phyloP scores from a whole-genome alignment of 2,888 invertebrate genomes.

The Athalia circularis region DNA sequence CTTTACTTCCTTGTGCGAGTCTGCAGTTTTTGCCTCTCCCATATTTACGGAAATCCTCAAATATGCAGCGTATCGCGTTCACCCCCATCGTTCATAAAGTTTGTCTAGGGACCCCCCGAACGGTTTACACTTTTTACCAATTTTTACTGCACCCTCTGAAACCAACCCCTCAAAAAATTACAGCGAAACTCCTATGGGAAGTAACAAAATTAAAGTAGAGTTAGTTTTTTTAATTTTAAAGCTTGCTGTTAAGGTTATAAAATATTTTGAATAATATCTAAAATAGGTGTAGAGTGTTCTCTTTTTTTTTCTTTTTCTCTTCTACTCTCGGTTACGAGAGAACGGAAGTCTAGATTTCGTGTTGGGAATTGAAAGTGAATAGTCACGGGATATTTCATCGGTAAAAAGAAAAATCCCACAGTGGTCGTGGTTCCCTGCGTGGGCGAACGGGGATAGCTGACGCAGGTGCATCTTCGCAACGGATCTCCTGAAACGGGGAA shows the following conservation, averaged over 20 bases:
- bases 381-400: constrained; percentile 14
- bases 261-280: neutral
- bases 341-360: constrained; percentile 65
- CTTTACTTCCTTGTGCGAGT: constrained; percentile 11
- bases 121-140: neutral
- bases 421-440: constrained; percentile 53
- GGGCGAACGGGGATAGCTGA: constrained; percentile 55
- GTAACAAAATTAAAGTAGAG: neutral
- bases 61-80: constrained; percentile 16
- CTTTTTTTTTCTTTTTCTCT: too few species aligned
- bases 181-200: constrained; percentile 2
- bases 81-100: neutral
- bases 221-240: neutral
- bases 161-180: neutral
- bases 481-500: constrained; percentile 56
- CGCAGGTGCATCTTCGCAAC: constrained; percentile 66
- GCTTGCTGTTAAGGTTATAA: neutral
- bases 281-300: too few species aligned
- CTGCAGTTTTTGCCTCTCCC: neutral
- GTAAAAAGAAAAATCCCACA: constrained; percentile 53
- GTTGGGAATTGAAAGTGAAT: constrained; percentile 46
- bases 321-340: neutral
- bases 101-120: neutral
- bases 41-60: neutral
- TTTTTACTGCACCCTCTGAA: neutral